Conservation (phyloP, 2,888 invertebrate species). For the Fissipunctia ypsillon region DNA sequence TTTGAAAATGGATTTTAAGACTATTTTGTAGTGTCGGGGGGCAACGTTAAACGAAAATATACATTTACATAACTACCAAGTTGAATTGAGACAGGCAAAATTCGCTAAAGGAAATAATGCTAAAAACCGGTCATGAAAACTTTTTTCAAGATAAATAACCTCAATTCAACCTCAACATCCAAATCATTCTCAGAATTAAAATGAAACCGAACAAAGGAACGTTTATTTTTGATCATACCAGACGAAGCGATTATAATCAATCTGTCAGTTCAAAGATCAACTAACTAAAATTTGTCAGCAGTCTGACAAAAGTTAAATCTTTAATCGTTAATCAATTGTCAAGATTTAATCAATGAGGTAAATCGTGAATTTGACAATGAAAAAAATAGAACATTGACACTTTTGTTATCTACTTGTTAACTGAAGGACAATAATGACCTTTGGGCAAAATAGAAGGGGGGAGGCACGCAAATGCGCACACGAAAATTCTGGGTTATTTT, state of each 20-base stretch:
- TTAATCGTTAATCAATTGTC: conserved; percentile 69
- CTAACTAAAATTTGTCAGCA: conserved; percentile 69
- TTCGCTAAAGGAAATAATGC: neutral
- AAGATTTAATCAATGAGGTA: conserved; percentile 70
- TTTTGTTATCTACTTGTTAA: conserved; percentile 48
- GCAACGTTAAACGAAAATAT: neutral
- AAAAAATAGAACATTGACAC: conserved; percentile 63
- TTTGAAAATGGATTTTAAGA: neutral
- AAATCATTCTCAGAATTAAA: conserved; percentile 28
- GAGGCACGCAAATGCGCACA: conserved; percentile 2
- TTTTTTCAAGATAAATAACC: neutral
- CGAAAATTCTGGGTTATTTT: conserved; percentile 5
- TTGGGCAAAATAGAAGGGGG: conserved; percentile 49
- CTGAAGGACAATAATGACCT: conserved; percentile 62
- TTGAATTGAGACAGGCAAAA: neutral
- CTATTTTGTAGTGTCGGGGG: neutral
- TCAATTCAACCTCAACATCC: conserved; percentile 32
- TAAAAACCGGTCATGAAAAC: neutral
- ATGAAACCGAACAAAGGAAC: conserved; percentile 47
- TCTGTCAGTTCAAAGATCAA: conserved; percentile 61
- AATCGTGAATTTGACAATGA: conserved; percentile 67
- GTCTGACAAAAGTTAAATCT: conserved; percentile 64
- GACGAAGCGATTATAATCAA: conserved; percentile 61
- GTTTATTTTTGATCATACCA: conserved; percentile 45
- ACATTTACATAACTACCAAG: neutral